These are phyloP conservation scores for Aradus depressus DNA, from an alignment of 2,888 invertebrate species.

Conservation along the genomic window DNA sequence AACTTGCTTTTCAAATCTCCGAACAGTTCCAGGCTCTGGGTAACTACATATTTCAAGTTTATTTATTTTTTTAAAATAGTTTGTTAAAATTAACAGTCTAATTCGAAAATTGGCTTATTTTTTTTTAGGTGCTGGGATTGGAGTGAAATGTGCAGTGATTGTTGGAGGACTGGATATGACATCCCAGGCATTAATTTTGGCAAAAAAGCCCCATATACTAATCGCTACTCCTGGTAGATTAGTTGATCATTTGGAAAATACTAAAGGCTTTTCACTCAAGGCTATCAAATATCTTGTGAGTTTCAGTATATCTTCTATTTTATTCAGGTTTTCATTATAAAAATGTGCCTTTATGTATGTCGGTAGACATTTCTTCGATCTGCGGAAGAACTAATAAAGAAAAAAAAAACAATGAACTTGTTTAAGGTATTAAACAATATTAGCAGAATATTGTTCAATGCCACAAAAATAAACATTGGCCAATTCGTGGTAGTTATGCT, in stretches of 20 bases:
- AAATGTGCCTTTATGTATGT: too few relatives aligned
- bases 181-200: conserved; percentile 77
- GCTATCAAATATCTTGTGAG: conserved; percentile 75
- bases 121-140: conserved; percentile 64
- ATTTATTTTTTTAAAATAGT: neutral
- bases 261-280: conserved; percentile 90
- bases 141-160: conserved; percentile 89
- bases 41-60: conserved; percentile 34
- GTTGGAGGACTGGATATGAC: conserved; percentile 99
- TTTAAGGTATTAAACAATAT: too few relatives aligned
- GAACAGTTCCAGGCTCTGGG: conserved; percentile 97
- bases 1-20: conserved; percentile 94
- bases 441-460: too few relatives aligned
- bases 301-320: conserved; percentile 22
- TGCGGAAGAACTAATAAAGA: too few relatives aligned
- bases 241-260: conserved; percentile 93
- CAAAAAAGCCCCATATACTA: conserved; percentile 93
- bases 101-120: neutral
- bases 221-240: conserved; percentile 94
- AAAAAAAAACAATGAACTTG: too few relatives aligned
- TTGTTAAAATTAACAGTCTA: neutral
- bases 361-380: too few relatives aligned
- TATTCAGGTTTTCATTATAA: conserved; percentile 5
- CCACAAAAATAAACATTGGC: too few relatives aligned
- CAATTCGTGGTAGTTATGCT: too few relatives aligned